Evolutionary conservation across 2,797 vertebrate species (phyloP).

Genomic region (Dallia pectoralis): DNA sequence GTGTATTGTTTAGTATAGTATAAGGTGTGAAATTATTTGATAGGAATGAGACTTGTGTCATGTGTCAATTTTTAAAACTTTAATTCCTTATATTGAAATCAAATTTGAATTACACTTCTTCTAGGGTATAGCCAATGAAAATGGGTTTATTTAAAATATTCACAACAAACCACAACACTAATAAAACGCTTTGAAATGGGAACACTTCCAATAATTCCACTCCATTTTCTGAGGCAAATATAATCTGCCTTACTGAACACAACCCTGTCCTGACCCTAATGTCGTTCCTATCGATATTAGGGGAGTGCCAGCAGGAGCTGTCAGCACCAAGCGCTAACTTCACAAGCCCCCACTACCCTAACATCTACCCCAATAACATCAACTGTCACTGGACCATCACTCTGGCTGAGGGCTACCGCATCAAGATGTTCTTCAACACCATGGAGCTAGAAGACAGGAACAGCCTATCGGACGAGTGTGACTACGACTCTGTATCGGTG

Average conservation of each 20-base stretch:
- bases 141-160: too few relatives aligned
- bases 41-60: too few relatives aligned
- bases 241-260: background rate
- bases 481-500: conserved; percentile 86
- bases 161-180: too few relatives aligned
- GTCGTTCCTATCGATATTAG: conserved; percentile 59
- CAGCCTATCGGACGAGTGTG: conserved; percentile 83
- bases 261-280: background rate
- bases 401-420: conserved; percentile 79
- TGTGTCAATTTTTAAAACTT: too few relatives aligned
- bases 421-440: conserved; percentile 86
- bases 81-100: too few relatives aligned
- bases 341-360: conserved; percentile 90
- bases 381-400: conserved; percentile 93
- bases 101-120: too few relatives aligned
- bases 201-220: background rate
- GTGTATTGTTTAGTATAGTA: too few relatives aligned
- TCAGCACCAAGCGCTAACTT: conserved; percentile 85
- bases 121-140: too few relatives aligned
- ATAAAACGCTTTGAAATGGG: background rate
- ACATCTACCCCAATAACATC: conserved; percentile 94
- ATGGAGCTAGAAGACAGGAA: conserved; percentile 91
- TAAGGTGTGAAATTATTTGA: too few relatives aligned
- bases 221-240: background rate
- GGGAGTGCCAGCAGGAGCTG: conserved; percentile 91